Evolutionary conservation across 2,888 invertebrate species (phyloP).

Genomic region (Drepana falcataria): DNA sequence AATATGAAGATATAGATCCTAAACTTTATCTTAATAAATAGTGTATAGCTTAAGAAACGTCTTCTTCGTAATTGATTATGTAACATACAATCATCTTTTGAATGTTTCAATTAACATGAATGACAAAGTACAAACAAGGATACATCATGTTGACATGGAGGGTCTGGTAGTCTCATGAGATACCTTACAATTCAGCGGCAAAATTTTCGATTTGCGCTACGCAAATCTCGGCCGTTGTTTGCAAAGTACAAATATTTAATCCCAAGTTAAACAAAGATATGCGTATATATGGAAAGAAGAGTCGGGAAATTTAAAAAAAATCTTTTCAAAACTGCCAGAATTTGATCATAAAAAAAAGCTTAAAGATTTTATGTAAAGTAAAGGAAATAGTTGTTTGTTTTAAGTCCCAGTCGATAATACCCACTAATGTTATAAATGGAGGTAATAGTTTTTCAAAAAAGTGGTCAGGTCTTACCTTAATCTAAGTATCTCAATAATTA

Average conservation of each 20-base stretch:
- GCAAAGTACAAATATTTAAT: constrained; percentile 48
- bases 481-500: too few relatives aligned
- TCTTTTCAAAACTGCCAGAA: constrained; percentile 53
- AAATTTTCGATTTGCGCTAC: constrained; percentile 28
- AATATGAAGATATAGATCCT: too few relatives aligned
- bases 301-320: constrained; percentile 53
- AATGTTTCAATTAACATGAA: not conserved
- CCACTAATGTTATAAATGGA: not conserved
- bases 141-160: not conserved
- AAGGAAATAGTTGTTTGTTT: constrained; percentile 57
- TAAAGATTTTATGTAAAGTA: constrained; percentile 50
- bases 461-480: too few relatives aligned
- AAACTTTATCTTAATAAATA: too few relatives aligned
- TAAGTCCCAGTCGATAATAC: constrained; percentile 33
- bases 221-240: constrained; percentile 44
- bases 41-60: too few relatives aligned
- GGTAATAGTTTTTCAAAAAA: too few relatives aligned
- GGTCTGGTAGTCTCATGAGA: constrained; percentile 3
- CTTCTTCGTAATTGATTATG: not conserved
- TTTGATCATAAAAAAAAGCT: constrained; percentile 56
- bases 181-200: constrained; percentile 12
- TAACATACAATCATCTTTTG: not conserved
- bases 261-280: constrained; percentile 48
- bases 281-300: constrained; percentile 35
- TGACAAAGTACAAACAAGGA: not conserved